A percentile compares a stretch with the other conserved stretches of the same genome.
Conservation (phyloP, 23 tunicate genomes). For the Trididemnum nubilum region DNA sequence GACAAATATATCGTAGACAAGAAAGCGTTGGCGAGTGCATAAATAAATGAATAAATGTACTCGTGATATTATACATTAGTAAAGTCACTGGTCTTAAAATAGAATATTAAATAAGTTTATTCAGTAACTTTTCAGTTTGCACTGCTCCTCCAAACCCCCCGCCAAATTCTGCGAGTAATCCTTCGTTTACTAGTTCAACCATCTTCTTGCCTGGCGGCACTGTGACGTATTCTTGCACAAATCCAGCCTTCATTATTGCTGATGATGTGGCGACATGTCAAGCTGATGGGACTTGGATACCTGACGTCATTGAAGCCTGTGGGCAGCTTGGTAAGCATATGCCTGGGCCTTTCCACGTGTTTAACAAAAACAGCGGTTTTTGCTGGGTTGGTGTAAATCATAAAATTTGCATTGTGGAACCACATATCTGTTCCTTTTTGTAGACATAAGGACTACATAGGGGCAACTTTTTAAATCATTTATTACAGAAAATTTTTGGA, state of each 20-base stretch:
- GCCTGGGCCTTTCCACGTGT: no score
- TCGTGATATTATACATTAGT: no score
- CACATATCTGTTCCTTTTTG: no score
- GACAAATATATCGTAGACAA: no score
- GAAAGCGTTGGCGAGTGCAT: no score
- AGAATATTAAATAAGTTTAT: neutral
- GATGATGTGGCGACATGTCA: neutral
- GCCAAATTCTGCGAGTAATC: neutral
- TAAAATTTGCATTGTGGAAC: no score
- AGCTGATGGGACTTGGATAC: neutral
- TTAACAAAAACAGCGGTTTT: no score
- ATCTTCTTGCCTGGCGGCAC: neutral
- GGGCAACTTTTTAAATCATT: no score
- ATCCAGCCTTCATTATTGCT: neutral
- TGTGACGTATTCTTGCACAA: neutral
- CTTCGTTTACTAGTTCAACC: neutral
- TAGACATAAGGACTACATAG: no score
- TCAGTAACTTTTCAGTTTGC: neutral
- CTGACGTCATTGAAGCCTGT: neutral
- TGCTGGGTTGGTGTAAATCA: no score
- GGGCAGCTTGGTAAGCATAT: neutral
- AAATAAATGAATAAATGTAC: no score
- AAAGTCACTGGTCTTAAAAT: neutral
- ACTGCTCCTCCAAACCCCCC: neutral
- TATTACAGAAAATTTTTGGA: no score